Conservation (phyloP, 2,797 vertebrate genomes). For the Holocentrus rufus region DNA sequence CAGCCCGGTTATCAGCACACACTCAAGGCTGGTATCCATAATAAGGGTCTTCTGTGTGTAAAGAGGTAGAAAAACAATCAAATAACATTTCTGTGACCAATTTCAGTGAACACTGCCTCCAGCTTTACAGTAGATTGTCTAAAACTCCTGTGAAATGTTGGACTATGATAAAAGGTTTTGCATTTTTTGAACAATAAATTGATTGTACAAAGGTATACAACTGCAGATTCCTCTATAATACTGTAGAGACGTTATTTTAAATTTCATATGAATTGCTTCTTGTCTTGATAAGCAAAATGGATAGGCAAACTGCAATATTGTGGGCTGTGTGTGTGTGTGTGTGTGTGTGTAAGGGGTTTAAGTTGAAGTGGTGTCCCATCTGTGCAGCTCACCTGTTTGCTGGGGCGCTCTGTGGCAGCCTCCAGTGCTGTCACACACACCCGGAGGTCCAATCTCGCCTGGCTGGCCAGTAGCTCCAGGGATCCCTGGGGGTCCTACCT, state of each 20-base stretch:
- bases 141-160: too few species aligned
- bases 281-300: too few species aligned
- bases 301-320: too few species aligned
- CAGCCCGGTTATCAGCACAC: slow-evolving; percentile 20
- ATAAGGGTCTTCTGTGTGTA: slow-evolving; percentile 75
- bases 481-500: slow-evolving; percentile 68
- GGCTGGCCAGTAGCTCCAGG: slow-evolving; percentile 75
- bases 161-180: too few species aligned
- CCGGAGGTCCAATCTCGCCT: slow-evolving; percentile 82
- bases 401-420: slow-evolving; percentile 74
- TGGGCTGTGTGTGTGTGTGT: too few species aligned
- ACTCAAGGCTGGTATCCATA: slow-evolving; percentile 79
- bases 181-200: too few species aligned
- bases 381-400: slow-evolving; percentile 72
- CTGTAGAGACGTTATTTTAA: too few species aligned
- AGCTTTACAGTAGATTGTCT: not conserved
- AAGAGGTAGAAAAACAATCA: slow-evolving; percentile 18
- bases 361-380: not conserved
- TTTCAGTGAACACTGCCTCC: not conserved
- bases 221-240: too few species aligned
- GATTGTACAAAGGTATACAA: too few species aligned
- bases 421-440: slow-evolving; percentile 82
- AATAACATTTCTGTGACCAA: slow-evolving; percentile 3
- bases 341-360: not conserved
- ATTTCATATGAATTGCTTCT: too few species aligned